phyloP scores from a whole-genome alignment of 2,113 vertebrate genomes.

The Pomatostomus ruficeps region DNA sequence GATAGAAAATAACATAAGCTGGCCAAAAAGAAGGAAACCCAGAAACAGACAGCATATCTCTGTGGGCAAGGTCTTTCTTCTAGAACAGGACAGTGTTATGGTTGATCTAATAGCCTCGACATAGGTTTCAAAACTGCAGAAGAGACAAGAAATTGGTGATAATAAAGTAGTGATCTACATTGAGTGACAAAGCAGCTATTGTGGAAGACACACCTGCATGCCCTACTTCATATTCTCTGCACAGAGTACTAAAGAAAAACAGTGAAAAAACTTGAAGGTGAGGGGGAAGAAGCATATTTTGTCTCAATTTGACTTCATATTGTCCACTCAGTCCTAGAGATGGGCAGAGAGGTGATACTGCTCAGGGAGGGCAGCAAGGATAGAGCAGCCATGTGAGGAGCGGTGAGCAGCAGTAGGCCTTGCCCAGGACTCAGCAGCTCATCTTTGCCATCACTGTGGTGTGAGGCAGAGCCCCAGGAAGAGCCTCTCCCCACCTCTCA shows the following conservation, averaged over 20 bases:
- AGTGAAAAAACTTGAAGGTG: neutral
- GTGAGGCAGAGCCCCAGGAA: neutral
- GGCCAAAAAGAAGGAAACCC: neutral
- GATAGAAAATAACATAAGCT: neutral
- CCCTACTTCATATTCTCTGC: neutral
- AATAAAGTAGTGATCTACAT: neutral
- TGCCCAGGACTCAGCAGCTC: neutral
- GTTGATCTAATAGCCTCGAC: neutral
- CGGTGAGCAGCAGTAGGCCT: neutral
- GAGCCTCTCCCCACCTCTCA: neutral
- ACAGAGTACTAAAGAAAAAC: neutral
- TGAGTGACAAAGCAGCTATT: neutral
- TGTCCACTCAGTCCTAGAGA: neutral
- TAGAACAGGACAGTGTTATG: neutral
- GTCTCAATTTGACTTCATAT: neutral
- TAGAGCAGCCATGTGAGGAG: fast-evolving
- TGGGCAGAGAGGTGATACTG: neutral
- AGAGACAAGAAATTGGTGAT: neutral
- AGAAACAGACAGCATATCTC: neutral
- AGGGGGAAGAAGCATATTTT: neutral
- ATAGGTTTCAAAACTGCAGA: neutral
- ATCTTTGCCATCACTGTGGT: neutral
- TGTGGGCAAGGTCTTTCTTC: neutral
- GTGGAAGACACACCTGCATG: neutral
- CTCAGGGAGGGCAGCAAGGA: neutral